phyloP scores from a whole-genome alignment of 1,140 invertebrate species.

The Tetramorium simillimum region DNA sequence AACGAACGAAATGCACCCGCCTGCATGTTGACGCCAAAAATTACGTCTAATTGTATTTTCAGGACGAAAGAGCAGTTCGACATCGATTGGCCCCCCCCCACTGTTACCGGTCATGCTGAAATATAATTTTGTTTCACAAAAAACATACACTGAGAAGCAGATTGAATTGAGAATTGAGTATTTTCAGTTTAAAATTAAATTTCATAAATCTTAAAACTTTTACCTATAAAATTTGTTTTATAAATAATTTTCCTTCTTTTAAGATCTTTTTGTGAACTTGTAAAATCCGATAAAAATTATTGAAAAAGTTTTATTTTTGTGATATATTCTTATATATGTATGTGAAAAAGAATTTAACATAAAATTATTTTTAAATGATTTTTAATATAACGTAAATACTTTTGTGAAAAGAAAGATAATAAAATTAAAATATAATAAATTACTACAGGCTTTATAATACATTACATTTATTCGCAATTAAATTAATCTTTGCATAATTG shows the following conservation, averaged over 20 bases:
- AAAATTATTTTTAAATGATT: not conserved
- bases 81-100: conserved; percentile 34
- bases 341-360: not conserved
- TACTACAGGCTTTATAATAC: not conserved
- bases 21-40: conserved; percentile 76
- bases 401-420: not conserved
- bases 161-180: not conserved
- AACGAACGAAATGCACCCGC: conserved; percentile 74
- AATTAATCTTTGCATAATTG: not conserved
- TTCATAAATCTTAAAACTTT: not conserved
- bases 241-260: not conserved
- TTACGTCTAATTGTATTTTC: conserved; percentile 75
- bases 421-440: not conserved
- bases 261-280: not conserved
- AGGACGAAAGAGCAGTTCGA: conserved; percentile 64
- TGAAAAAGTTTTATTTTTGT: not conserved
- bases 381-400: not conserved
- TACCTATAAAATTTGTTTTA: not conserved
- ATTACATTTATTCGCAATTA: not conserved
- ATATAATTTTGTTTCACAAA: conserved; percentile 2
- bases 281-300: not conserved
- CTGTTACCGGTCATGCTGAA: conserved; percentile 22
- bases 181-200: conserved; percentile 3
- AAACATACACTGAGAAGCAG: conserved; percentile 10
- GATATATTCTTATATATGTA: not conserved